Conservation (phyloP, 2,888 invertebrate species). For the Phyllotreta cruciferae region DNA sequence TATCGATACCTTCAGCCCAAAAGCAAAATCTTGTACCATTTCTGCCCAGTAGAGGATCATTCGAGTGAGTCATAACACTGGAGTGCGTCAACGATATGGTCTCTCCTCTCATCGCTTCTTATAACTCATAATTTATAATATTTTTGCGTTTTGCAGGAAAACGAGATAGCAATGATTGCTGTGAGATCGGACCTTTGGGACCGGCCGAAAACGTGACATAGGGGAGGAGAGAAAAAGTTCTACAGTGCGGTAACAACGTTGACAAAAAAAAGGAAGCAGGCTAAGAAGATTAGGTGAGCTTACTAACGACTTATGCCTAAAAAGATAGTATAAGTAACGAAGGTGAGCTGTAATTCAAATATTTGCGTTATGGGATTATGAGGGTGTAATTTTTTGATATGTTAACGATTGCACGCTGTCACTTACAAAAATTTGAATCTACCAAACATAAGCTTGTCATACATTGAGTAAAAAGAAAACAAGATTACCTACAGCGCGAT, state of each 20-base stretch:
- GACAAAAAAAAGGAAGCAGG: background rate
- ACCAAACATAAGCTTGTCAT: no score
- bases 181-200: constrained; percentile 57
- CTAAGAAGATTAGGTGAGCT: background rate
- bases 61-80: constrained; percentile 20
- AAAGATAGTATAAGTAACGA: constrained; percentile 37
- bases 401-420: background rate
- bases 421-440: no score
- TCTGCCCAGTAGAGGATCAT: background rate
- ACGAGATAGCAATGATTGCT: constrained; percentile 51
- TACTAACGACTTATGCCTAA: no score
- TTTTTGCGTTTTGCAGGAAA: constrained; percentile 38
- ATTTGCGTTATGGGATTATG: no score
- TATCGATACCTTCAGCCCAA: no score
- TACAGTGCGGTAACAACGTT: constrained; percentile 2
- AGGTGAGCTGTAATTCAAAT: constrained; percentile 20
- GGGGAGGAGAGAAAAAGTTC: constrained; percentile 24
- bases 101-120: constrained; percentile 26
- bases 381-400: no score
- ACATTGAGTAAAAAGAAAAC: no score
- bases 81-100: constrained; percentile 22
- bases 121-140: constrained; percentile 40
- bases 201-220: constrained; percentile 40
- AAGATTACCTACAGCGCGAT: no score
- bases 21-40: background rate